These are phyloP conservation scores for Epinephelus coioides DNA, from an alignment of 2,797 vertebrate genomes.

Conservation along the genomic window DNA sequence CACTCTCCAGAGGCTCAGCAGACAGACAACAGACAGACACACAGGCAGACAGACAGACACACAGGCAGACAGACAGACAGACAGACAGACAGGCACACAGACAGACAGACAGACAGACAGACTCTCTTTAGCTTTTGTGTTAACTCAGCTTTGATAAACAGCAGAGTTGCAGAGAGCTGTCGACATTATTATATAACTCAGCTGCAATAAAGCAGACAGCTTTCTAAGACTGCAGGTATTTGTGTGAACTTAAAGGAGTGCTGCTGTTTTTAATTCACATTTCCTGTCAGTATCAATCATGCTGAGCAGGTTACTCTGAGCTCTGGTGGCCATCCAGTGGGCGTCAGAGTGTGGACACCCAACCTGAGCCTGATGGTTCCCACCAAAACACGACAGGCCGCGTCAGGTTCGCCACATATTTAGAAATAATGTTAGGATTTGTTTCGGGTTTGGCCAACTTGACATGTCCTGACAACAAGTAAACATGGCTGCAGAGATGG, in stretches of 20 bases:
- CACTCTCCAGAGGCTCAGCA: constrained; percentile 6
- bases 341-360: too few relatives aligned
- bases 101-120: background rate
- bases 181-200: constrained; percentile 31
- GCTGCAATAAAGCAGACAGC: background rate
- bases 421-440: too few relatives aligned
- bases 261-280: background rate
- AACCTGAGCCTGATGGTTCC: too few relatives aligned
- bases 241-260: background rate
- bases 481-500: too few relatives aligned
- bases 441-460: too few relatives aligned
- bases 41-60: background rate
- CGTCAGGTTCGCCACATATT: too few relatives aligned
- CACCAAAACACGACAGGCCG: too few relatives aligned
- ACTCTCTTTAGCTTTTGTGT: constrained; percentile 9
- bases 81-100: background rate
- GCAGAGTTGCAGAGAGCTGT: background rate
- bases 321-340: background rate
- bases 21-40: constrained; percentile 2
- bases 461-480: too few relatives aligned
- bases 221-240: background rate
- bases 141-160: constrained; percentile 41
- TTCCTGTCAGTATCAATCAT: background rate
- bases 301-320: background rate
- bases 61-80: background rate